A percentile compares a stretch with the other conserved stretches of the same genome.
phyloP scores from a whole-genome alignment of 2,888 invertebrate genomes.

The Metacarcinus magister region DNA sequence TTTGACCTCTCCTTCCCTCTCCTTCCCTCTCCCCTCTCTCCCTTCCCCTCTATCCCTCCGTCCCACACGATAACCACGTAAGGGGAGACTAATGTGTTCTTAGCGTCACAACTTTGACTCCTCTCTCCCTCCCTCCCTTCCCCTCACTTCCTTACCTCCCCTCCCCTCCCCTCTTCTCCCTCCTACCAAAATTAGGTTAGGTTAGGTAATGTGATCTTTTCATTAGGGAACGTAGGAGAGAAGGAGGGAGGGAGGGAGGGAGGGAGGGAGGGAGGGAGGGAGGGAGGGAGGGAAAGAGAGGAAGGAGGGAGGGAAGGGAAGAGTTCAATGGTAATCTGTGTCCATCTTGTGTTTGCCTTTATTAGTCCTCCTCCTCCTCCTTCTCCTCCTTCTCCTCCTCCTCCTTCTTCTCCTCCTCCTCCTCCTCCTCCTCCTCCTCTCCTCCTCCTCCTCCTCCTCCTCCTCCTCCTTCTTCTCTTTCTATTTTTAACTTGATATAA shows the following conservation, averaged over 20 bases:
- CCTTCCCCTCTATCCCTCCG: neutral
- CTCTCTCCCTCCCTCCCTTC: neutral
- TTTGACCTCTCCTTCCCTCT: slow-evolving; percentile 1
- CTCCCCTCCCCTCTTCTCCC: neutral
- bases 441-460: too few relatives aligned
- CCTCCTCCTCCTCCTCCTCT: neutral
- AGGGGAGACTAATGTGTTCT: slow-evolving; percentile 67
- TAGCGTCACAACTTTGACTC: slow-evolving; percentile 39
- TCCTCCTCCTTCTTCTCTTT: too few relatives aligned
- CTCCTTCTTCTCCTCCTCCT: neutral
- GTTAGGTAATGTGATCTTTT: slow-evolving; percentile 58
- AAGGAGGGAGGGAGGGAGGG: neutral
- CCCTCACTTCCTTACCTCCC: neutral
- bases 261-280: neutral
- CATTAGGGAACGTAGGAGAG: slow-evolving; percentile 52
- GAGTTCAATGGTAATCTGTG: neutral
- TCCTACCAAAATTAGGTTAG: slow-evolving; percentile 59
- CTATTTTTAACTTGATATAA: too few relatives aligned
- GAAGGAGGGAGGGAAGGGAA: neutral
- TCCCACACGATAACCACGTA: slow-evolving; percentile 56
- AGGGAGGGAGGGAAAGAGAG: neutral
- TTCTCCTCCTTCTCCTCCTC: neutral
- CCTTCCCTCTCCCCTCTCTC: neutral
- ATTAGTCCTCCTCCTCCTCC: slow-evolving; percentile 18
- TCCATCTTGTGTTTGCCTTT: neutral